Percentiles rank a stretch among this genome's conserved stretches.
Conservation (phyloP, 2,888 invertebrate genomes). For the Megastigmus dorsalis region DNA sequence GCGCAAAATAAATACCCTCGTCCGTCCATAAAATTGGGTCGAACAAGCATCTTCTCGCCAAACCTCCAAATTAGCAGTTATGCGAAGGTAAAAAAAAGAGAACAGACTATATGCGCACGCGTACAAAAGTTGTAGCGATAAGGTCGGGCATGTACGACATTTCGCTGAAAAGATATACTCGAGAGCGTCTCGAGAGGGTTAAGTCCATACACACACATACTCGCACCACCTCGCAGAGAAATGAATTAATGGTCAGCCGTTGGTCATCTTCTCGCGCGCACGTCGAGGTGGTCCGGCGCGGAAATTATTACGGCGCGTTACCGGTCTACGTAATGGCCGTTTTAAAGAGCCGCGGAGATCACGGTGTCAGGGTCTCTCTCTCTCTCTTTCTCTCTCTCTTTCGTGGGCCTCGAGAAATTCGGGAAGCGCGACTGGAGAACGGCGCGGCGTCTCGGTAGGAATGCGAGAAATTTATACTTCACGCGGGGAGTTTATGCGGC, state of each 20-base stretch:
- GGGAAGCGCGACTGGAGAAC: conserved; percentile 47
- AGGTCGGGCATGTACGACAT: not conserved
- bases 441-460: not conserved
- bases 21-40: too few relatives aligned
- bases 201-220: not conserved
- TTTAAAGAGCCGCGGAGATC: conserved; percentile 57
- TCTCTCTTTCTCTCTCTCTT: too few relatives aligned
- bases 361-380: conserved; percentile 59
- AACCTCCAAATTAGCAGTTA: too few relatives aligned
- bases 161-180: not conserved
- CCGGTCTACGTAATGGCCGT: conserved; percentile 63
- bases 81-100: too few relatives aligned
- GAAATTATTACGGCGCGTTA: conserved; percentile 60
- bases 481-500: not conserved
- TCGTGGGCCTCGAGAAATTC: conserved; percentile 57
- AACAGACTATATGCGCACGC: too few relatives aligned
- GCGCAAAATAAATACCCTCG: too few relatives aligned
- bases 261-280: conserved; percentile 53
- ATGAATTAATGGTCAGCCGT: conserved; percentile 35
- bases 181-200: not conserved
- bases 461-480: too few relatives aligned
- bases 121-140: too few relatives aligned
- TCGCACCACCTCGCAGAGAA: not conserved
- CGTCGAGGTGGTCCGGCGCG: conserved; percentile 56
- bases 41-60: too few relatives aligned